Conservation (phyloP, 2,888 invertebrate genomes). For the Rhorus exstirpatorius region DNA sequence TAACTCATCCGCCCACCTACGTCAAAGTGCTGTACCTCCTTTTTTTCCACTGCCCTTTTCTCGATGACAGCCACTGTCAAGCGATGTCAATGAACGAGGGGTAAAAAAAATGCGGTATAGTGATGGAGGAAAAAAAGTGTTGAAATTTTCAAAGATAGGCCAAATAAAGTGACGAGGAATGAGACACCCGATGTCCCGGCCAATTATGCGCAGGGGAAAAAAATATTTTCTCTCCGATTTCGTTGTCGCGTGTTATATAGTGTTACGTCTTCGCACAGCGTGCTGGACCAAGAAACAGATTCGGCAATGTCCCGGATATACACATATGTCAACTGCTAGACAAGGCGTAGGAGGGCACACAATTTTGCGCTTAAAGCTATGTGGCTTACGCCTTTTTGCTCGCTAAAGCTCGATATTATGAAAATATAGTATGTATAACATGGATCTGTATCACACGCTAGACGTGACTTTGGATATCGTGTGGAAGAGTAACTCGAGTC, state of each 20-base stretch:
- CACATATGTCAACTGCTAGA: background rate
- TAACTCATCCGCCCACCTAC: background rate
- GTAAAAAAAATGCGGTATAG: background rate
- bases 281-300: constrained; percentile 1
- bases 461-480: background rate
- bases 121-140: constrained; percentile 42
- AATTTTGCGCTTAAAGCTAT: background rate
- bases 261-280: constrained; percentile 70
- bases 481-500: no score
- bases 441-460: background rate
- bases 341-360: background rate
- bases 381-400: background rate
- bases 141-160: constrained; percentile 25
- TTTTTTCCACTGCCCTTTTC: background rate
- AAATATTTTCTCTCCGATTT: constrained; percentile 80
- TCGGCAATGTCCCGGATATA: constrained; percentile 11
- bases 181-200: constrained; percentile 64
- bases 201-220: constrained; percentile 75
- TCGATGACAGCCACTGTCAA: constrained; percentile 53
- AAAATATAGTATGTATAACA: no score
- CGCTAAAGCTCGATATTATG: background rate
- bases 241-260: constrained; percentile 75
- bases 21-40: constrained; percentile 42
- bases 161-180: constrained; percentile 49
- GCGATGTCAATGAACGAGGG: constrained; percentile 2